Evolutionary conservation across 2,797 vertebrate genomes (phyloP), one percentile per base, ranked within the genome.

Genomic region (Danio kyathit): DNA sequence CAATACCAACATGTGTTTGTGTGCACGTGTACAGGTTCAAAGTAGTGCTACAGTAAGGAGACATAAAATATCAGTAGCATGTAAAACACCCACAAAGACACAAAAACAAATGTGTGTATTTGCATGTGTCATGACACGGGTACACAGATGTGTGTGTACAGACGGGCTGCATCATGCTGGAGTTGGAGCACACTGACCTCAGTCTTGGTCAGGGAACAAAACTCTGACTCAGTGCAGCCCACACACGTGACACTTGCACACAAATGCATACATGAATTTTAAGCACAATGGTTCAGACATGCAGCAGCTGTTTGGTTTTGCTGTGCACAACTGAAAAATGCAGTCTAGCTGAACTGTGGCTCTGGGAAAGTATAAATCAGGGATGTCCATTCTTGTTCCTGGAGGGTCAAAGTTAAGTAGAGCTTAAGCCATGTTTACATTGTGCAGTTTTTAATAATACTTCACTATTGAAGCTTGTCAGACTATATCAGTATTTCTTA

Each of bases 131-230:
- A 70, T 76, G 73, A 69, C 38, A 60, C 17, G 40, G 38, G 64
- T 57, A 29, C 65, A 70, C 80, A 82, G 57, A 63, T 82, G 41
- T 70, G 41, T 56, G 41, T 44, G 52, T 80, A 4, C 92, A 94
- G 91, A 93, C 90, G 88, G 91, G 88, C 78, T 86, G 87, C 84
- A 89, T 92, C 88, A 91, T 87, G 81, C 52, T 79, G 69, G 69
- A 69, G 60, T 40, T 49, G 85, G 70, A 87, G 88, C 81, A 87
- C 88, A 76, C 52, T 70, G 51, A 89, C 91, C 88, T 64, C 56
- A 88, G 88, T 83, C 87, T 78, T 29, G 43, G 57, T 72, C 72
- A 82, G n/a, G 83, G 85, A 86, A 91, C 73, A 88, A 81, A 89
- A 69, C 70, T 80, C 81, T 92, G 90, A 92, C 86, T 91, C 85